Base-by-base conservation (phyloP, 2,113 vertebrate species). In the Hemicordylus capensis region DNA sequence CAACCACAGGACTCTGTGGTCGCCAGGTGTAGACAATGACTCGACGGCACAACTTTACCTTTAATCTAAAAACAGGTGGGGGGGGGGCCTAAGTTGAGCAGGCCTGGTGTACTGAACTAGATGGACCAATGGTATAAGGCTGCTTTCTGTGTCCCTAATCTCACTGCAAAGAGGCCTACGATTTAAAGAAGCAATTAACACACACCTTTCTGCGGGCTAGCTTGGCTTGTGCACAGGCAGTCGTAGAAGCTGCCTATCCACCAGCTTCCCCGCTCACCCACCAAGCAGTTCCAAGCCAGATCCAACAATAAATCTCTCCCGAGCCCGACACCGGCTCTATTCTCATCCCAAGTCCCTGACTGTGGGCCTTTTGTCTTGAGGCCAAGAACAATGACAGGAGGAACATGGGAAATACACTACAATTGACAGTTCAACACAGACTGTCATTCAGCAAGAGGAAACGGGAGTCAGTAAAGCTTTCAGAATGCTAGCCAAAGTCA, bases 361-460 rank as follows among this genome's bases (percentile, higher is more conserved):
- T 51, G 3, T 22, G 31, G 22, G 17, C n/a, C 66, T 79, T 85
- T 59, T 61, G 75, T 72, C 54, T 59, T 6, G 15, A 46, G 42
- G 26, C 76, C 66, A 79, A 79, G 46, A 61, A 75, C 76, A 69
- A 72, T n/a, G 83, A 56, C 51, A 26, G 51, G 24, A 42, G 37
- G 26, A 44, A 58, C 37, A 34, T 6, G 34, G 80, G 28, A 70
- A 77, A 78, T 26, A 17, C 22, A 72, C 42, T 51, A 28, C 42
- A 26, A 79, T 9, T 72, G 76, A 79, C 84, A 85, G 64, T 31
- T 34, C 51, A 56, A 14, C 54, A 70, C 51, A 61, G 84, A 8
- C 75, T 39, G 59, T 79, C 31, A 44, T 79, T 85, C 84, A 85
- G 56, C 66, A 31, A 67, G 42, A 48, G 64, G 64, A 78, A 70